Evolutionary conservation across 2,113 vertebrate species (phyloP).

Genomic region (Micromys minutus): DNA sequence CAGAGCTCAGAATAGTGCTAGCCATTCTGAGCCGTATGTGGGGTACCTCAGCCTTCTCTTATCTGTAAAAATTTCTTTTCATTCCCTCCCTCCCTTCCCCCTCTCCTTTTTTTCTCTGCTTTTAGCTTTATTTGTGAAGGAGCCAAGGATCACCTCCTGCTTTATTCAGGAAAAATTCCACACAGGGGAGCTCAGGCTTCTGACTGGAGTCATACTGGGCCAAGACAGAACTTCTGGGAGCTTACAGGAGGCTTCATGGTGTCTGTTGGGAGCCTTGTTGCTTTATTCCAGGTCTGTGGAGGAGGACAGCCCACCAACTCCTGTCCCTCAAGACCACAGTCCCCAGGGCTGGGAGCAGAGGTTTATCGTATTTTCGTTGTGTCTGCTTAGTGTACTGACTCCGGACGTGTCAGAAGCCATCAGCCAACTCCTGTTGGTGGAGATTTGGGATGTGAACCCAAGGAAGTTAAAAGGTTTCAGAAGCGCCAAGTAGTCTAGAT

Average conservation of each 20-base stretch:
- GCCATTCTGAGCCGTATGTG: no score
- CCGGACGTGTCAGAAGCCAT: neutral
- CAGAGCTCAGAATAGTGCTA: neutral
- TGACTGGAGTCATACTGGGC: rapidly evolving
- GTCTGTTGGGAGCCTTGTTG: neutral
- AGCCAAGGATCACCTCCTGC: neutral
- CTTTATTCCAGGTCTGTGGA: neutral
- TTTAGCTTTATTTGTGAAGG: no score
- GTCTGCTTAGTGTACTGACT: neutral
- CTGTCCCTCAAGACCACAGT: neutral
- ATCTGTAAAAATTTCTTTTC: neutral
- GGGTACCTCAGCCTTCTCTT: neutral
- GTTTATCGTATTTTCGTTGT: rapidly evolving
- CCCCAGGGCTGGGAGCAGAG: neutral
- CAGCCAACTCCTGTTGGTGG: neutral
- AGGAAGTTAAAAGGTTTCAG: neutral
- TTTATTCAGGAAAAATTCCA: neutral
- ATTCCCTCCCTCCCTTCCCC: neutral
- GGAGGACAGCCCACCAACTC: neutral
- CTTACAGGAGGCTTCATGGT: neutral
- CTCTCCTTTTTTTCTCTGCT: neutral
- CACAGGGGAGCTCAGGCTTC: neutral
- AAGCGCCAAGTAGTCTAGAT: neutral
- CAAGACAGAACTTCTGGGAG: neutral
- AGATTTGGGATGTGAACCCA: neutral